Evolutionary conservation across 2,113 vertebrate species (phyloP).

Genomic region (Dicrurus megarhynchus): DNA sequence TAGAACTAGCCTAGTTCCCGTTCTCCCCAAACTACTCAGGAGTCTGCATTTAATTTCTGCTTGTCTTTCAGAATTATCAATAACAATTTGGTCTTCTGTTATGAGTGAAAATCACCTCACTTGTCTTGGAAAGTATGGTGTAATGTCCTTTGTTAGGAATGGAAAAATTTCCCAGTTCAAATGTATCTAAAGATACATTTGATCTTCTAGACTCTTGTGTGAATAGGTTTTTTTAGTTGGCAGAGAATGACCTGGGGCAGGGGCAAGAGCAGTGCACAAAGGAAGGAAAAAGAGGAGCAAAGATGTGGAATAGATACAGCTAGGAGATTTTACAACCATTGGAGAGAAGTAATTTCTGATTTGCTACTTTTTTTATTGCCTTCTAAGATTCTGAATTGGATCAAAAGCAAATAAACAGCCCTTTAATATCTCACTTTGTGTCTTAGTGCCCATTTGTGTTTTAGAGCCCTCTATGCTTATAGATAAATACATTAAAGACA

Average conservation of each 20-base stretch:
- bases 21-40: background rate
- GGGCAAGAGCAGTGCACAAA: rapidly evolving
- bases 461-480: background rate
- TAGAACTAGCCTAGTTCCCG: background rate
- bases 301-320: background rate
- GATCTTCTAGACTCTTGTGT: background rate
- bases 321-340: background rate
- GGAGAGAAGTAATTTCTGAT: background rate
- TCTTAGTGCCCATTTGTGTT: background rate
- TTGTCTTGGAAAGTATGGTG: background rate
- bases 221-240: background rate
- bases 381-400: background rate
- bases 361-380: background rate
- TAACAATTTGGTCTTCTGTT: background rate
- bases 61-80: background rate
- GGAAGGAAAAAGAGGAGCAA: background rate
- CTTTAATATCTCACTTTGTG: background rate
- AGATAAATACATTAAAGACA: background rate
- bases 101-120: background rate
- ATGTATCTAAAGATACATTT: background rate
- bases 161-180: background rate
- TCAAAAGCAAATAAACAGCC: background rate
- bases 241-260: background rate
- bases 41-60: background rate
- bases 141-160: background rate